These are phyloP conservation scores for Tetramorium bicarinatum DNA, from an alignment of 2,888 invertebrate genomes.

Conservation along the genomic window DNA sequence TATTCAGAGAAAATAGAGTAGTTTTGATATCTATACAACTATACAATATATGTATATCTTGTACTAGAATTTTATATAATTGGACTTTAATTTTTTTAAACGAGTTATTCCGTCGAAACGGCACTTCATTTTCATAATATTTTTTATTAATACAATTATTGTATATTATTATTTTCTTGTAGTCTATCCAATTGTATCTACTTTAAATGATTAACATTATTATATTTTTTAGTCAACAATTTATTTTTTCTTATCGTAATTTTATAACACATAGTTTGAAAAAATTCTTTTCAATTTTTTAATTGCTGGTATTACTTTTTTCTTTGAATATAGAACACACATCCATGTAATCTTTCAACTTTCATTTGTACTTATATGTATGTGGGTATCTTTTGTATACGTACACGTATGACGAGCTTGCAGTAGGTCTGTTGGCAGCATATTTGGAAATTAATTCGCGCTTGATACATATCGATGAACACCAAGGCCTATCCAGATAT, in stretches of 20 bases:
- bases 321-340: too few relatives aligned
- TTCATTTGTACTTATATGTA: neutral
- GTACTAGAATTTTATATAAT: neutral
- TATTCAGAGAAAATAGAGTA: neutral
- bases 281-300: neutral
- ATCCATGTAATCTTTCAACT: neutral
- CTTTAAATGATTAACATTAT: neutral
- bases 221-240: neutral
- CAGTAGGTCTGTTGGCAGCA: neutral
- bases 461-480: constrained; percentile 27
- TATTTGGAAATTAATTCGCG: constrained; percentile 14
- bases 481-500: constrained; percentile 26
- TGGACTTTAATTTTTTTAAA: neutral
- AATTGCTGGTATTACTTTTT: neutral
- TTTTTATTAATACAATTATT: neutral
- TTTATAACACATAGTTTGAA: neutral
- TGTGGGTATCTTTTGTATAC: neutral
- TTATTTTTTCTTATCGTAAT: neutral
- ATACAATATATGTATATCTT: too few relatives aligned
- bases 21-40: neutral
- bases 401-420: neutral
- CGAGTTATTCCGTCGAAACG: neutral
- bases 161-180: neutral
- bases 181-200: neutral
- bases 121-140: neutral